phyloP scores from a whole-genome alignment of 2,888 invertebrate genomes.

The Nephrotoma guestfalica region DNA sequence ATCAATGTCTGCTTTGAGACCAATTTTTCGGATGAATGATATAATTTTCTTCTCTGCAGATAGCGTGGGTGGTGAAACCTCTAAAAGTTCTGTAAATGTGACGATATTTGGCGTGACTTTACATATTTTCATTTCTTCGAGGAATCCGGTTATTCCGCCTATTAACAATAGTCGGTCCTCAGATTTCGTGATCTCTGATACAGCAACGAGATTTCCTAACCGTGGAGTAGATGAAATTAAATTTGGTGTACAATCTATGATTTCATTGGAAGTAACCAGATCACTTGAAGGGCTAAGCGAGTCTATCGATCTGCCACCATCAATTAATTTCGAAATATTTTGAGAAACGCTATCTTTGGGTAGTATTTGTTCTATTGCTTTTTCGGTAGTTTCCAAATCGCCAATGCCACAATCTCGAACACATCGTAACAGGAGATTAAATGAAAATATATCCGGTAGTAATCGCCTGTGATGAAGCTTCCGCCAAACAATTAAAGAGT shows the following conservation, averaged over 20 bases:
- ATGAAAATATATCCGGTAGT: constrained; percentile 54
- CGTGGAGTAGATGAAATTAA: constrained; percentile 44
- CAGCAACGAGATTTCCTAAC: constrained; percentile 42
- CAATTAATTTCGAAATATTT: neutral
- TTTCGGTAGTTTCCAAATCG: constrained; percentile 39
- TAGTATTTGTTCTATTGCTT: constrained; percentile 33
- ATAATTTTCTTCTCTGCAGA: constrained; percentile 57
- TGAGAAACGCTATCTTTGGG: neutral
- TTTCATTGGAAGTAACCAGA: constrained; percentile 5
- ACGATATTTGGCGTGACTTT: constrained; percentile 58
- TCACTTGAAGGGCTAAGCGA: neutral
- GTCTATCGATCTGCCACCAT: neutral
- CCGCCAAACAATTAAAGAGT: constrained; percentile 75
- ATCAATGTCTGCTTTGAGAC: constrained; percentile 56
- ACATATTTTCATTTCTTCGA: constrained; percentile 55
- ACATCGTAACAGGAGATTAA: constrained; percentile 66
- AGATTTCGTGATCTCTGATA: constrained; percentile 41
- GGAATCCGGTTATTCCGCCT: constrained; percentile 64
- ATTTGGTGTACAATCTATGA: constrained; percentile 42
- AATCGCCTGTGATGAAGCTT: constrained; percentile 54
- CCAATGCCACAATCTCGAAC: constrained; percentile 73
- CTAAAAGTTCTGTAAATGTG: constrained; percentile 63
- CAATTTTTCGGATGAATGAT: constrained; percentile 39
- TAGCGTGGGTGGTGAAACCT: constrained; percentile 48
- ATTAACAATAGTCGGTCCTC: constrained; percentile 59